Evolutionary conservation across 2,113 vertebrate genomes (phyloP).

Genomic region (Salminus brasiliensis): DNA sequence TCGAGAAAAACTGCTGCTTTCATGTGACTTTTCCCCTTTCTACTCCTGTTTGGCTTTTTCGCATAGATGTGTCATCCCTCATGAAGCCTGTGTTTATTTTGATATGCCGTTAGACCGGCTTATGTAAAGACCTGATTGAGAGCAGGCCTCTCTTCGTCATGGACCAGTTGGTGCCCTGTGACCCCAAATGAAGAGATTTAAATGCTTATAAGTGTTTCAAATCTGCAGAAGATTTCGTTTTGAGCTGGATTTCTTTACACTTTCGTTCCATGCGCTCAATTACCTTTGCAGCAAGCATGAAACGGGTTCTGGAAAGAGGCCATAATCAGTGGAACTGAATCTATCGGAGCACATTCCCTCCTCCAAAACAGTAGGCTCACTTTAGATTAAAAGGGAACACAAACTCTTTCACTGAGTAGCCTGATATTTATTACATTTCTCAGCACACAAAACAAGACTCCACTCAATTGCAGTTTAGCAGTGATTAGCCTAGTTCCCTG

Average conservation of each 20-base stretch:
- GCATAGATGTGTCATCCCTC: conserved; percentile 63
- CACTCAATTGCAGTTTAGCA: neutral
- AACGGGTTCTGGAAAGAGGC: neutral
- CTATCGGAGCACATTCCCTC: neutral
- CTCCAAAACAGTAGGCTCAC: neutral
- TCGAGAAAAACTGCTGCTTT: conserved; percentile 64
- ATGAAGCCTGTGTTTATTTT: conserved; percentile 71
- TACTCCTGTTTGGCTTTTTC: conserved; percentile 69
- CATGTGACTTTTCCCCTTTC: conserved; percentile 63
- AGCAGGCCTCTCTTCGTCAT: conserved; percentile 43
- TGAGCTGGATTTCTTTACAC: neutral
- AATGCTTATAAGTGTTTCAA: conserved; percentile 7
- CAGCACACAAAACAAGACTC: neutral
- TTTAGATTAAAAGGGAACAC: neutral
- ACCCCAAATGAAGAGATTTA: conserved; percentile 30
- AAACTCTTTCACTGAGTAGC: conserved; percentile 1
- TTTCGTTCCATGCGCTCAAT: neutral
- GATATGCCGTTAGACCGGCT: conserved; percentile 55
- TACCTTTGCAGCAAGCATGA: conserved; percentile 2
- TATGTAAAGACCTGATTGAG: conserved; percentile 48
- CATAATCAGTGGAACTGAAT: conserved; percentile 3
- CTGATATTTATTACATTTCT: conserved; percentile 4
- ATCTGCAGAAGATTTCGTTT: neutral
- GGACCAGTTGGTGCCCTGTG: conserved; percentile 35
- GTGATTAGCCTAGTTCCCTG: neutral